Base-by-base conservation (phyloP, 2,797 vertebrate species). In the Hemitrygon akajei region DNA sequence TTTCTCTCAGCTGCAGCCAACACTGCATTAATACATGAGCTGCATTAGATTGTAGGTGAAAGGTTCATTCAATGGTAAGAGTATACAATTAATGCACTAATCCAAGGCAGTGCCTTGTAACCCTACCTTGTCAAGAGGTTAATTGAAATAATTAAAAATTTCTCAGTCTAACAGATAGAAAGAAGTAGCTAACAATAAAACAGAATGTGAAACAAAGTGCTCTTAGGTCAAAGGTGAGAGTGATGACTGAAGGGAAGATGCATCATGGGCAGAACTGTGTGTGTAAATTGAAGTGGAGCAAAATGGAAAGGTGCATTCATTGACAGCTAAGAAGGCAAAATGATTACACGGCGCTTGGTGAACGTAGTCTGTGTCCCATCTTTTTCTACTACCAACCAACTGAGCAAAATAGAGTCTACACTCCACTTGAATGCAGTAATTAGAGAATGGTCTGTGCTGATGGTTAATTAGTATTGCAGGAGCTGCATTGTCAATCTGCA, bases 91-190 rank as follows among this genome's bases (percentile, higher is more conserved):
- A 66, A 66, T 66, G 60, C 63, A 89, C 63, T 89, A 89, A 66
- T 69, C 16, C 9, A 66, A 37, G 7, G n/a, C 22, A 56, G 12
- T 47, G 25, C 91, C 27, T 92, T 75, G 22, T 92, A 92, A 30
- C 37, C 27, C 30, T 30, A 12, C 37, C 40, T 71, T 58, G 47
- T 27, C 25, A 76, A 58, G 40, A 93, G 30, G 71, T 56, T 76
- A 76, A 47, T 93, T 56, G 37, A 93, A 93, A 93, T 76, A 93
- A 93, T 93, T 76, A n/a, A 75, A 73, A 56, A 93, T 47, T 93
- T 76, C 66, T 56, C 40, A n/a, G 69, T 93, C 71, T n/a, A 75
- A 93, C 40, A 58, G 27, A 73, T 56, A 16, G 40, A 93, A 92
- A 92, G 56, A 37, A 18, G 37, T 14, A n/a, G 40, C 27, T 93